Evolutionary conservation across 2,888 invertebrate genomes (phyloP).

Genomic region (Nomada fucata): DNA sequence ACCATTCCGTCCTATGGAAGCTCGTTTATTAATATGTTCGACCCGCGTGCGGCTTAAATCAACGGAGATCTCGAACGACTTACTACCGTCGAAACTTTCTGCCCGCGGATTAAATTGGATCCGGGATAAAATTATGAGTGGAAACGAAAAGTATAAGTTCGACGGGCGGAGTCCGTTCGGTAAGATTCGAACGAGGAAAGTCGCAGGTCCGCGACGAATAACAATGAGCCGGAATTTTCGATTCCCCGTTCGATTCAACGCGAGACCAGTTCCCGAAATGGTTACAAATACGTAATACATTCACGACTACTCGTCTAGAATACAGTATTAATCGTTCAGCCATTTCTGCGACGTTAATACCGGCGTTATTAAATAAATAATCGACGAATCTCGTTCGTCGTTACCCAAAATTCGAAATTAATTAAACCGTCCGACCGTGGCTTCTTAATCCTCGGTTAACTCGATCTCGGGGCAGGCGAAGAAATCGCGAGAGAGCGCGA

Average conservation of each 20-base stretch:
- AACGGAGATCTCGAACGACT: conserved; percentile 52
- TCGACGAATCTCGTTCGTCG: no score
- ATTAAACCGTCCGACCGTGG: no score
- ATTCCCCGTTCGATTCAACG: neutral
- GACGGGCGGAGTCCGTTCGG: conserved; percentile 14
- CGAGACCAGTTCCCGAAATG: no score
- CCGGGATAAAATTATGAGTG: conserved; percentile 36
- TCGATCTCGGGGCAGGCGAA: neutral
- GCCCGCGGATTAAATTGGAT: conserved; percentile 71
- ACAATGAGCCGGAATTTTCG: conserved; percentile 35
- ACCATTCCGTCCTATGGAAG: conserved; percentile 13
- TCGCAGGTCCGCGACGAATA: conserved; percentile 37
- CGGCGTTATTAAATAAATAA: no score
- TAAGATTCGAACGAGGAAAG: neutral
- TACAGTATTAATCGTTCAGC: no score
- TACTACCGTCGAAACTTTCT: conserved; percentile 63
- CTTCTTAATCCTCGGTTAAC: neutral
- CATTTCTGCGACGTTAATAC: no score
- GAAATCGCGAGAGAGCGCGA: neutral
- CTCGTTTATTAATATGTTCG: conserved; percentile 67
- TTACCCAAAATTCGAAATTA: no score
- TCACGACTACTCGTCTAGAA: no score
- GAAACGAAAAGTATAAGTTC: conserved; percentile 39
- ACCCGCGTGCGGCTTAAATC: conserved; percentile 70
- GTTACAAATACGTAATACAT: no score